These are phyloP conservation scores for Musca vetustissima DNA, from an alignment of 1,140 invertebrate species.

Conservation along the genomic window DNA sequence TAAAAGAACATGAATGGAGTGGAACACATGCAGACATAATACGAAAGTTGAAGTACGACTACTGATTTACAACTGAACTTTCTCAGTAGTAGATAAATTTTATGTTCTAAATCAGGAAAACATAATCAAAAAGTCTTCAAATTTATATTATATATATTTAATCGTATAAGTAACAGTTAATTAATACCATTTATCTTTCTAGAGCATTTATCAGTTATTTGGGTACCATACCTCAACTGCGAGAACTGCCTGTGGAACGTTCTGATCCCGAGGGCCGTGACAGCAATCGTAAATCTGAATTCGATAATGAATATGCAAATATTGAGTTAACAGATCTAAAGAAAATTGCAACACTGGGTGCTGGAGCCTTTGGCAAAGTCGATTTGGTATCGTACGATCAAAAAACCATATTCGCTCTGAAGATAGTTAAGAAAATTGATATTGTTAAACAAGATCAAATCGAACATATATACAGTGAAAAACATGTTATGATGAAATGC, in stretches of 20 bases:
- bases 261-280: conserved; percentile 27
- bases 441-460: conserved; percentile 93
- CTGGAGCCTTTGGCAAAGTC: conserved; percentile 92
- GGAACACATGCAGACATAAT: too few species aligned
- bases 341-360: conserved; percentile 82
- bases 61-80: too few species aligned
- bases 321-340: conserved; percentile 78
- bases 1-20: too few species aligned
- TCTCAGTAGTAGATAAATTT: too few species aligned
- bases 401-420: conserved; percentile 77
- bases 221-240: conserved; percentile 55
- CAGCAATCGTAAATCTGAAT: conserved; percentile 39
- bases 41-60: too few species aligned
- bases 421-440: conserved; percentile 89
- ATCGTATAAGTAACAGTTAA: not conserved
- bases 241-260: conserved; percentile 36
- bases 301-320: conserved; percentile 65
- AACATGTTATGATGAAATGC: conserved; percentile 83
- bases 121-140: too few species aligned
- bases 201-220: conserved; percentile 61
- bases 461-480: conserved; percentile 90
- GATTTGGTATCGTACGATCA: conserved; percentile 73
- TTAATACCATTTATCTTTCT: not conserved
- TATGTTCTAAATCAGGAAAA: too few species aligned
- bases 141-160: too few species aligned